Evolutionary conservation across 1,140 invertebrate species (phyloP).

Genomic region (Daktulosphaira vitifoliae): DNA sequence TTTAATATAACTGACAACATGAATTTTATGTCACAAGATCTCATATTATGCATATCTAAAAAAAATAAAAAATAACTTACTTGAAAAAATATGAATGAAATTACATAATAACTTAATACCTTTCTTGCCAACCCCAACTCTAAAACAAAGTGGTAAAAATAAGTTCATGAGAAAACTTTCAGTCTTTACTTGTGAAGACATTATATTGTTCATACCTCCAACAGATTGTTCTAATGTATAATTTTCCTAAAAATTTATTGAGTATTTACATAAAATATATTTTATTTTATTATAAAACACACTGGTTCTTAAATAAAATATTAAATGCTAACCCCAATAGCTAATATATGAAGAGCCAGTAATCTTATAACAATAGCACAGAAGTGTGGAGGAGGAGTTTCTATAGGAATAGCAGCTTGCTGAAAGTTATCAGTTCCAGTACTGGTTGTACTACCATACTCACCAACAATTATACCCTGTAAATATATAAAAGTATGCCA

Average conservation of each 20-base stretch:
- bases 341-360: conserved; percentile 87
- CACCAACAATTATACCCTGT: conserved; percentile 57
- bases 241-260: conserved; percentile 68
- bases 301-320: too few species aligned
- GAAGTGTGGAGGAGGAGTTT: conserved; percentile 85
- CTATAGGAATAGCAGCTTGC: conserved; percentile 67
- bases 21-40: conserved; percentile 82
- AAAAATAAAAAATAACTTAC: not conserved
- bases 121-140: conserved; percentile 85
- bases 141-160: conserved; percentile 87
- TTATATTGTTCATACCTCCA: conserved; percentile 77
- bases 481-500: not conserved
- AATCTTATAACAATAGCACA: conserved; percentile 91
- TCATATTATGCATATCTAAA: conserved; percentile 58
- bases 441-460: conserved; percentile 53
- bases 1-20: conserved; percentile 81
- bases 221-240: conserved; percentile 80
- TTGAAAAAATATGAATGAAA: not conserved
- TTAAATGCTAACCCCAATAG: conserved; percentile 59
- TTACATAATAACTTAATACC: conserved; percentile 52
- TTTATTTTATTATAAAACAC: too few species aligned
- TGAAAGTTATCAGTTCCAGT: conserved; percentile 56
- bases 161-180: conserved; percentile 94
- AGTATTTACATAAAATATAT: too few species aligned
- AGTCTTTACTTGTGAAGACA: conserved; percentile 81